Percentiles rank a stretch among this genome's conserved stretches.
These are phyloP conservation scores for Dendroctonus ponderosae DNA, from an alignment of 1,140 invertebrate genomes.

Conservation along the genomic window DNA sequence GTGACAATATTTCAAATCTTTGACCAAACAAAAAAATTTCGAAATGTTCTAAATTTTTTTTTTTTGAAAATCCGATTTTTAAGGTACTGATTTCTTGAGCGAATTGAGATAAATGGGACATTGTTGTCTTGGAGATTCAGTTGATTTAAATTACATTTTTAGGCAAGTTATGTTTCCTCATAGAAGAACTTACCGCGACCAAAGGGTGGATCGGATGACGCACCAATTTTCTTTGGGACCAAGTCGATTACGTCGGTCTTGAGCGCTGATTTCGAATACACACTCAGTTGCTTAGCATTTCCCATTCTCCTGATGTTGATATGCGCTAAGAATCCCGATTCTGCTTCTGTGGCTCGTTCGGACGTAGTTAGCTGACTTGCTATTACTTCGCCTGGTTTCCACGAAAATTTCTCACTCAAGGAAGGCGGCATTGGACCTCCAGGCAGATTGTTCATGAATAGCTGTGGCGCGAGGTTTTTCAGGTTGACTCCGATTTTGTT, in stretches of 20 bases:
- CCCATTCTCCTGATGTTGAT: slow-evolving; percentile 72
- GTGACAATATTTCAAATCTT: too few relatives aligned
- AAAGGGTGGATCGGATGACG: slow-evolving; percentile 80
- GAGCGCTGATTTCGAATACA: slow-evolving; percentile 69
- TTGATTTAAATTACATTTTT: too few relatives aligned
- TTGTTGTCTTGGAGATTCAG: too few relatives aligned
- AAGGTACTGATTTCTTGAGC: too few relatives aligned
- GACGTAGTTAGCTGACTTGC: slow-evolving; percentile 53
- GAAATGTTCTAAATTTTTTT: too few relatives aligned
- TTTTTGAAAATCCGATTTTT: too few relatives aligned
- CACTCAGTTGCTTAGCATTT: slow-evolving; percentile 68
- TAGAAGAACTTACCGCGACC: slow-evolving; percentile 60
- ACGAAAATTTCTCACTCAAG: slow-evolving; percentile 59
- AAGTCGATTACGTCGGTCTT: slow-evolving; percentile 72
- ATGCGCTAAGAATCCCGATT: slow-evolving; percentile 77
- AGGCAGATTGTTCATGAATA: slow-evolving; percentile 66
- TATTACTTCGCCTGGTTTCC: slow-evolving; percentile 56
- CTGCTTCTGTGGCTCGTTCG: slow-evolving; percentile 63
- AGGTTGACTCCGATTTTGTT: slow-evolving; percentile 80
- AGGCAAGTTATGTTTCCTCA: too few relatives aligned
- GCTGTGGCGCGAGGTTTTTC: slow-evolving; percentile 82
- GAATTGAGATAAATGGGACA: too few relatives aligned
- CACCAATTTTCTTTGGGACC: slow-evolving; percentile 68
- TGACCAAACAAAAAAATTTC: too few relatives aligned
- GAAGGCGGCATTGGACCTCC: slow-evolving; percentile 61